A percentile compares a stretch with the other conserved stretches of the same genome.
Conservation (phyloP, 2,888 invertebrate genomes). For the Liopterus haemorrhoidalis region DNA sequence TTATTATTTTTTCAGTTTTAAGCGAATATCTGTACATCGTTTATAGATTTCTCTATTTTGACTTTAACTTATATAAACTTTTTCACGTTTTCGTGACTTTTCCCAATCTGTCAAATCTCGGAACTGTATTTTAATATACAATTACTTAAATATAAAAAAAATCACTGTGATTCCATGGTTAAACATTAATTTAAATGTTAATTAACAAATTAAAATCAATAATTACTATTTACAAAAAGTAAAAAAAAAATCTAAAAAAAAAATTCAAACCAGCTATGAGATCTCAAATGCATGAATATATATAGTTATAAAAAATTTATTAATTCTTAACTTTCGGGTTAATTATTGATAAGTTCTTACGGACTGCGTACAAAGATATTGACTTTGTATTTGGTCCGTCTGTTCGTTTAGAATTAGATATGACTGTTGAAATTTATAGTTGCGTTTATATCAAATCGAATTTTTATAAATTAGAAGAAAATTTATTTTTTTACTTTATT, state of each 20-base stretch:
- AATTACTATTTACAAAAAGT: constrained; percentile 30
- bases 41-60: too few relatives aligned
- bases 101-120: constrained; percentile 12
- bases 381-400: constrained; percentile 42
- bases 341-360: constrained; percentile 32
- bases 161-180: constrained; percentile 50
- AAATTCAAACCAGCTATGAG: constrained; percentile 47
- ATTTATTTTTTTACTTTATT: constrained; percentile 25
- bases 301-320: constrained; percentile 31
- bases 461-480: too few relatives aligned
- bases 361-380: constrained; percentile 30
- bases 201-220: constrained; percentile 30
- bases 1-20: too few relatives aligned
- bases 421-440: constrained; percentile 29
- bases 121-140: constrained; percentile 19
- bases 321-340: constrained; percentile 24
- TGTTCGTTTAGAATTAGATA: constrained; percentile 32
- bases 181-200: constrained; percentile 42
- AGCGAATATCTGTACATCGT: too few relatives aligned
- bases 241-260: constrained; percentile 40
- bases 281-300: constrained; percentile 47
- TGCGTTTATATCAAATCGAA: constrained; percentile 19
- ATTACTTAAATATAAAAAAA: constrained; percentile 36
- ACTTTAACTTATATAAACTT: too few relatives aligned
- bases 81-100: constrained; percentile 21